Evolutionary conservation across 2,888 invertebrate species (phyloP), one percentile per base, ranked within the genome.

Genomic region (Apamea monoglypha): DNA sequence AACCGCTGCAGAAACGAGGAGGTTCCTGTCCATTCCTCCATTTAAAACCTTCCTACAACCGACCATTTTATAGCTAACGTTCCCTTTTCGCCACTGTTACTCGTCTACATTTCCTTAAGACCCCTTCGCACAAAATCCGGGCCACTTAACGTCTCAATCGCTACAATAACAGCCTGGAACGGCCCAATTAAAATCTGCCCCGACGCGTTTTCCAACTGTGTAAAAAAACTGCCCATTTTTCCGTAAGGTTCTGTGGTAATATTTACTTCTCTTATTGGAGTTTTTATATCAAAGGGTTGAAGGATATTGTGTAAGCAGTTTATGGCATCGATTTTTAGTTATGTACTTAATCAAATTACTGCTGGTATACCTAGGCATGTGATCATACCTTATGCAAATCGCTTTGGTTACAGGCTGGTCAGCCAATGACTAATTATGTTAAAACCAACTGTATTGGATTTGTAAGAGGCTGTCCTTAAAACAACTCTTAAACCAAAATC

Each of bases 161-260:
- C 83, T 80, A 83, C 83, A 89, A 89, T 88, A 90, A 88, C 89
- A 83, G 84, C 77, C 76, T 79, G 78, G 72, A 89, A 86, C 78
- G 85, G 76, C 70, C 87, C 88, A 90, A 90, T 90, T 89, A 90
- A 89, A 90, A 87, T 84, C 78, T 82, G 83, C 85, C 86, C 78
- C 83, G 64, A 76, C 81, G 85, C 81, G 74, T 72, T 78, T 83
- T 78, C 76, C 76, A 67, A 82, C 84, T 40, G 64, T 70, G 67
- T 63, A 71, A 70, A 74, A 83, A 79, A 83, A 82, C 66, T 40
- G 63, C 59, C 16, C 29, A 63, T 80, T 76, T 75, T 82, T 78
- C 61, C n/a, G 63, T n/a, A 76, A 67, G 66, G 66, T 80, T 85
- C 71, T 63, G 80, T 47, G 53, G 73, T 71, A 59, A 69, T 76